A percentile compares a stretch with the other conserved stretches of the same genome.
Evolutionary conservation across 2,113 vertebrate species (phyloP).

Genomic region (Gila orcuttii): DNA sequence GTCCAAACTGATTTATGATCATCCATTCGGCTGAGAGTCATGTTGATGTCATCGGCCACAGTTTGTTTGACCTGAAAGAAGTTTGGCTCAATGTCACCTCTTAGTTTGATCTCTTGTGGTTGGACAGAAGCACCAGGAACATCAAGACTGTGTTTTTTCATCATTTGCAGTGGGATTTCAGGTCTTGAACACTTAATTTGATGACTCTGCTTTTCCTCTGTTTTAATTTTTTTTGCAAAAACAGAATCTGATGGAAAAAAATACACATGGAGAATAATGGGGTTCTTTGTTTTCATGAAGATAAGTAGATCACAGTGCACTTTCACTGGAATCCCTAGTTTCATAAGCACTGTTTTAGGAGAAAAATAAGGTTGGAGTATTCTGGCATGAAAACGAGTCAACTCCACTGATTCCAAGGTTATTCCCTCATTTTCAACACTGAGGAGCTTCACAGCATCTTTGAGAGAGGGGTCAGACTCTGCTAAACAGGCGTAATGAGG

Average conservation of each 20-base stretch:
- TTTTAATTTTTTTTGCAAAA: background rate
- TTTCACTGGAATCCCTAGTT: background rate
- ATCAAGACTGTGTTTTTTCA: background rate
- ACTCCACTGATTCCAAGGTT: background rate
- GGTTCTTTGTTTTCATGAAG: background rate
- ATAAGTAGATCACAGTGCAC: slow-evolving; percentile 9
- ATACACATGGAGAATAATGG: slow-evolving; percentile 19
- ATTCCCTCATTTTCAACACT: background rate
- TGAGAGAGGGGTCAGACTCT: slow-evolving; percentile 19
- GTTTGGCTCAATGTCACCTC: slow-evolving; percentile 1
- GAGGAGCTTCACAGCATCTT: background rate
- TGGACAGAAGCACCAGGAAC: background rate
- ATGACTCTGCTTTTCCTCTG: background rate
- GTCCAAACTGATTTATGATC: background rate
- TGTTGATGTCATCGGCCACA: background rate
- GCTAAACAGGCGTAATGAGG: slow-evolving; percentile 25
- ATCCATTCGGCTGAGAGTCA: background rate
- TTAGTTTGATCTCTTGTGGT: background rate
- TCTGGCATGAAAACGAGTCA: background rate
- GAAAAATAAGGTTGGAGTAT: background rate
- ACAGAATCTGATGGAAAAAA: background rate
- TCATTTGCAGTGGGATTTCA: background rate
- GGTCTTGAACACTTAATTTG: background rate
- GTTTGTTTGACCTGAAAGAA: slow-evolving; percentile 8
- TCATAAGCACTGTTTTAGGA: background rate